Evolutionary conservation across 2,113 vertebrate species (phyloP), one percentile per base, ranked within the genome.

Genomic region (Accipiter virgatus): DNA sequence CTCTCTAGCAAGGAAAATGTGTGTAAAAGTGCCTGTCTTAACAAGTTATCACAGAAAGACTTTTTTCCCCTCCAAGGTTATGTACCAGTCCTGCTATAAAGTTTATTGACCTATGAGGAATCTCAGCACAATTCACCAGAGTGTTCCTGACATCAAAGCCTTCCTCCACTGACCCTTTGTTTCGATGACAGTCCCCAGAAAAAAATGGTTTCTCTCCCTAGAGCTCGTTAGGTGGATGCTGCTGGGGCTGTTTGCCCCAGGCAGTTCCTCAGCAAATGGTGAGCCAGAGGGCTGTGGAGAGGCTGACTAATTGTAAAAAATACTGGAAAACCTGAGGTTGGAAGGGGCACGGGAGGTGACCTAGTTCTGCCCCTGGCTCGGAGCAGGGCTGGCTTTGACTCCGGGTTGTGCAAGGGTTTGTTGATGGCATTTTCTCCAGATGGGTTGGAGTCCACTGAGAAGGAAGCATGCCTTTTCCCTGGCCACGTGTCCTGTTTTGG

Each of bases 91-190:
- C 80, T 72, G 88, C 82, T 90, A 11, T 97, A 93, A 97, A 95
- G 74, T 96, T 96, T 97, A 97, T 91, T 86, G 90, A 83, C 53
- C 75, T 81, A 27, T 58, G 88, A 74, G 75, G 75, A 92, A 93
- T 92, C 78, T 82, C 62, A 23, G 58, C 2, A 10, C 74, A 74
- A 53, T 96, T 91, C 73, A 72, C n/a, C 9, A n/a, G 42, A 34
- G 17, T 11, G 15, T 42, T 86, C 52, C 71, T 90, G 74, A 88
- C 85, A 96, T 96, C 92, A 93, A 90, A 96, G 92, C 93, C 81
- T 88, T 81, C 45, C 2, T 43, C 79, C 36, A 16, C 47, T 3
- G 16, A 13, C 67, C 58, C 42, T 92, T 88, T 94, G 84, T 90
- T 77, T 81, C 6, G 3, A 23, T 68, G 52, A n/a, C 26, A 56